Conservation (phyloP, 2,888 invertebrate genomes). For the Orthosia gothica region DNA sequence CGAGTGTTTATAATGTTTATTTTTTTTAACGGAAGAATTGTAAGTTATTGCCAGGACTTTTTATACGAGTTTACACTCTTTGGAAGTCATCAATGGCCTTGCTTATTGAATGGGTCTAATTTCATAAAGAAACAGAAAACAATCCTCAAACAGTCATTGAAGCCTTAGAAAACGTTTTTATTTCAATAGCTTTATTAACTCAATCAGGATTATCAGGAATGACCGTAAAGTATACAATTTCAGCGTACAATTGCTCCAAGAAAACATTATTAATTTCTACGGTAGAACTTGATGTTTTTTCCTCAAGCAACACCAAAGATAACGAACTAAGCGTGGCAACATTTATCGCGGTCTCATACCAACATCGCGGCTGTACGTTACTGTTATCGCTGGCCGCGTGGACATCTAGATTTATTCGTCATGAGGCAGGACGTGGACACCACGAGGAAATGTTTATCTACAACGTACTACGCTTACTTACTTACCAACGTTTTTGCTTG, state of each 20-base stretch:
- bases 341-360: slow-evolving; percentile 75
- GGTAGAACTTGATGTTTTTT: slow-evolving; percentile 61
- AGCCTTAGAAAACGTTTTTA: neutral
- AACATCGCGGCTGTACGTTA: slow-evolving; percentile 75
- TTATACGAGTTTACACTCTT: slow-evolving; percentile 4
- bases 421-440: slow-evolving; percentile 81
- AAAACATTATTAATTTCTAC: slow-evolving; percentile 44
- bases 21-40: slow-evolving; percentile 29
- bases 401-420: slow-evolving; percentile 87
- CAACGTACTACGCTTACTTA: slow-evolving; percentile 75
- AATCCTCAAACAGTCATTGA: neutral
- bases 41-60: slow-evolving; percentile 16
- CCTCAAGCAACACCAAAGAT: slow-evolving; percentile 68
- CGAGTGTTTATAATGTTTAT: slow-evolving; percentile 21
- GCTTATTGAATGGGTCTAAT: neutral
- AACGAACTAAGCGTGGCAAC: slow-evolving; percentile 74
- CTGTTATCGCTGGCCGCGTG: slow-evolving; percentile 77
- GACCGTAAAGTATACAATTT: neutral
- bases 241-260: neutral
- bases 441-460: slow-evolving; percentile 87
- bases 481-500: slow-evolving; percentile 72
- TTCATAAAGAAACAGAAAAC: neutral
- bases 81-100: slow-evolving; percentile 4
- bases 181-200: neutral
- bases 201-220: no score